phyloP scores from a whole-genome alignment of 2,888 invertebrate genomes.

The Steromphala cineraria region DNA sequence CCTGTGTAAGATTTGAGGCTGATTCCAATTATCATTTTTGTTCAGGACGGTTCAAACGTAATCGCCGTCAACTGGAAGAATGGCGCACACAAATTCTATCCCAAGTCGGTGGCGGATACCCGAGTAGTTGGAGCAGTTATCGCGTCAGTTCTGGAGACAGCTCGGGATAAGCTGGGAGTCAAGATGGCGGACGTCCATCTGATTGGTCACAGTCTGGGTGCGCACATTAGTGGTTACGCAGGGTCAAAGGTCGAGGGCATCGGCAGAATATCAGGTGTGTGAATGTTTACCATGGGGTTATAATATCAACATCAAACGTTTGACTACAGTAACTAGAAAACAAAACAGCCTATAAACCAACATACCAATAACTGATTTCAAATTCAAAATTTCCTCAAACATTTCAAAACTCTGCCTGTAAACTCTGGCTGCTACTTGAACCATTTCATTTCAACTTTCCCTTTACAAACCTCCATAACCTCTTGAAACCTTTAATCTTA shows the following conservation, averaged over 20 bases:
- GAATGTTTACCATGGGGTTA: not conserved
- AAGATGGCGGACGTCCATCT: conserved; percentile 46
- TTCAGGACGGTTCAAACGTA: conserved; percentile 53
- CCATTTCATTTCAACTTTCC: too few species aligned
- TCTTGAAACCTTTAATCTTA: too few species aligned
- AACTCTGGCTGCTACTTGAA: too few species aligned
- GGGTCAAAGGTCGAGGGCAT: conserved; percentile 79
- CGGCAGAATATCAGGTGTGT: conserved; percentile 70
- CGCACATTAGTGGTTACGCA: conserved; percentile 91
- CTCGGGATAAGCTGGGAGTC: conserved; percentile 27
- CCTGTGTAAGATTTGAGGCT: too few species aligned
- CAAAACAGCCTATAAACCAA: too few species aligned
- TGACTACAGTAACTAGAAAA: too few species aligned
- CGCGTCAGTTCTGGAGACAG: conserved; percentile 35
- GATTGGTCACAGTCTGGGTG: conserved; percentile 91
- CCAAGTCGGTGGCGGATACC: conserved; percentile 93
- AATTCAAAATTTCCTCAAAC: too few species aligned
- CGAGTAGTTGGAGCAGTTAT: conserved; percentile 83
- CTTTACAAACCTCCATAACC: too few species aligned
- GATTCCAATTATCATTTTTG: not conserved
- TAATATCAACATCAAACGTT: too few species aligned
- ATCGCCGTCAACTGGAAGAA: conserved; percentile 57
- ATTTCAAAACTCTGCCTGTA: too few species aligned
- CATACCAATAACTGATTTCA: too few species aligned
- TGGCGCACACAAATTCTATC: conserved; percentile 78